phyloP scores from a whole-genome alignment of 2,113 vertebrate genomes.

The Indicator indicator region DNA sequence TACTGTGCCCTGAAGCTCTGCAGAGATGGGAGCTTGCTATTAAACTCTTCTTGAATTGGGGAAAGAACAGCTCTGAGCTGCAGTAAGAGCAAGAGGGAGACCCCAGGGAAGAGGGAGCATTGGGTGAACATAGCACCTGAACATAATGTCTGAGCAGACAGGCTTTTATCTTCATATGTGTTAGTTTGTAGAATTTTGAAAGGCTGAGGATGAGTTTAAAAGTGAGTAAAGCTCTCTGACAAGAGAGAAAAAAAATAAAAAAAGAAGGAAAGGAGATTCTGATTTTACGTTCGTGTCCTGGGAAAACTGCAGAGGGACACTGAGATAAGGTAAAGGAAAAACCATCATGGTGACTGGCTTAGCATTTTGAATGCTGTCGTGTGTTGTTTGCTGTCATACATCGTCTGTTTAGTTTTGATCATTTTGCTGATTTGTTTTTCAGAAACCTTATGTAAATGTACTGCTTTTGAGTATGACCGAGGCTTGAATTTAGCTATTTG shows the following conservation, averaged over 20 bases:
- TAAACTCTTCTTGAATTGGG: not conserved
- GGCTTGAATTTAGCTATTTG: not conserved
- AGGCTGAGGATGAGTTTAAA: not conserved
- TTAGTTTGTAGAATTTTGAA: not conserved
- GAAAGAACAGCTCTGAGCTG: not conserved
- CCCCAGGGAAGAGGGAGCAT: rapidly evolving
- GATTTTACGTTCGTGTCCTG: not conserved
- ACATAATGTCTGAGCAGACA: not conserved
- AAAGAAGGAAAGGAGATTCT: not conserved
- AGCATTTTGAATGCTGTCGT: not conserved
- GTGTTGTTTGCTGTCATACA: not conserved
- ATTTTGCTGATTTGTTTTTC: not conserved
- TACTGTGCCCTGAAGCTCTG: not conserved
- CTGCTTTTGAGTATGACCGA: rapidly evolving
- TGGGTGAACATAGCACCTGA: rapidly evolving
- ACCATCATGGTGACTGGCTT: not conserved
- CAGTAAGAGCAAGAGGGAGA: not conserved
- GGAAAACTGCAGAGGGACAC: rapidly evolving
- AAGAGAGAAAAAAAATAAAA: not conserved
- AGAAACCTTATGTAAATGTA: not conserved
- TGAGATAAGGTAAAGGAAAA: not conserved
- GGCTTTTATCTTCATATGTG: not conserved
- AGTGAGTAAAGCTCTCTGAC: not conserved
- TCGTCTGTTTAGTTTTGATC: not conserved
- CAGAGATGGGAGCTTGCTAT: not conserved